Evolutionary conservation across 2,888 invertebrate genomes (phyloP).

Genomic region (Chrysolina americana): DNA sequence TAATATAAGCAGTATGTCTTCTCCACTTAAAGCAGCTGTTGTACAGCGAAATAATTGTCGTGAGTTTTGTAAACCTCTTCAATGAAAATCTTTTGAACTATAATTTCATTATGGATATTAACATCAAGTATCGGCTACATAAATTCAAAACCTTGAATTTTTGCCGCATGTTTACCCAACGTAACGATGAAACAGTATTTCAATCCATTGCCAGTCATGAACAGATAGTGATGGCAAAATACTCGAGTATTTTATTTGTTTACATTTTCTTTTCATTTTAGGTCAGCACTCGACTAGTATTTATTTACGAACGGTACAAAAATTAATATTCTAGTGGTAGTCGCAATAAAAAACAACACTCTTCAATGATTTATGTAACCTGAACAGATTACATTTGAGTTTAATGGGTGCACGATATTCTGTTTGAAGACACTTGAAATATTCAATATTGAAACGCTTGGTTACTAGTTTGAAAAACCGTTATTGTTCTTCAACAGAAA

Average conservation of each 20-base stretch:
- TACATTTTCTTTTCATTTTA: constrained; percentile 25
- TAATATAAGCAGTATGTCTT: too few species aligned
- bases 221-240: not conserved
- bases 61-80: too few species aligned
- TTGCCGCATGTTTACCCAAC: too few species aligned
- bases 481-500: not conserved
- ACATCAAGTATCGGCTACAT: too few species aligned
- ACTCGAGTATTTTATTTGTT: constrained; percentile 37
- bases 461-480: not conserved
- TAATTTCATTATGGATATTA: too few species aligned
- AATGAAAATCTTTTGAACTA: too few species aligned
- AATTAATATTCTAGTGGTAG: constrained; percentile 24
- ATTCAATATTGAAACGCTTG: not conserved
- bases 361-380: constrained; percentile 9
- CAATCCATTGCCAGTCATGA: not conserved
- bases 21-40: too few species aligned
- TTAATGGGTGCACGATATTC: not conserved
- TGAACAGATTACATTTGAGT: constrained; percentile 12
- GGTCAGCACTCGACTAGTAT: constrained; percentile 31
- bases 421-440: not conserved
- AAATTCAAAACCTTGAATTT: too few species aligned
- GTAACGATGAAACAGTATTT: not conserved
- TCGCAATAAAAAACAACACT: constrained; percentile 14
- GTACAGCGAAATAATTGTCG: too few species aligned
- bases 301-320: constrained; percentile 28